Evolutionary conservation across 1,140 invertebrate species (phyloP).

Genomic region (Rhagoletis zephyria): DNA sequence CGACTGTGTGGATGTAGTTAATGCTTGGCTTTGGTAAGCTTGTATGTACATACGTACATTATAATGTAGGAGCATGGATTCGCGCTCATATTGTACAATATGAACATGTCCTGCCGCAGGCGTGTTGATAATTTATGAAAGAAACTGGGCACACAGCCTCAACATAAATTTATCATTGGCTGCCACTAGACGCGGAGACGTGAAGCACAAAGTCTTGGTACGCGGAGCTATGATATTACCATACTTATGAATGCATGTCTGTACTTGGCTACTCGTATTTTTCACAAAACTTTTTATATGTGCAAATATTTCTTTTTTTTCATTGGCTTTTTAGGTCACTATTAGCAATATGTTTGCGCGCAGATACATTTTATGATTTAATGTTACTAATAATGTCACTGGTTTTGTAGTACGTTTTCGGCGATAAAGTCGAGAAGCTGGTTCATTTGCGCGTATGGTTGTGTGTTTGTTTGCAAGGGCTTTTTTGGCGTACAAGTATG

Average conservation of each 20-base stretch:
- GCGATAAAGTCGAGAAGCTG: slow-evolving; percentile 4
- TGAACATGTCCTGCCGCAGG: slow-evolving; percentile 25
- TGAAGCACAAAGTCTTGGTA: neutral
- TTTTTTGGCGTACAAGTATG: neutral
- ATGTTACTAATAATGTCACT: slow-evolving; percentile 43
- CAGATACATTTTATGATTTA: slow-evolving; percentile 44
- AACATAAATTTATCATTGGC: slow-evolving; percentile 50
- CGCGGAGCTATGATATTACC: no score
- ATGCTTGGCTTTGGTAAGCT: slow-evolving; percentile 9
- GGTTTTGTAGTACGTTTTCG: neutral
- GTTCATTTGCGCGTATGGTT: neutral
- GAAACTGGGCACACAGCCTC: slow-evolving; percentile 37
- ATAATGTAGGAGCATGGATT: neutral
- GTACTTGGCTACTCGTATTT: no score
- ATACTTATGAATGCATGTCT: no score
- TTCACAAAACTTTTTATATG: no score
- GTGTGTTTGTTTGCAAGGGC: no score
- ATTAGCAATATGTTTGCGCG: neutral
- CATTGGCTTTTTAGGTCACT: neutral
- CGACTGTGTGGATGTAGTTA: neutral
- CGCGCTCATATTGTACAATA: slow-evolving; percentile 1
- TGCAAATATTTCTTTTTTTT: neutral
- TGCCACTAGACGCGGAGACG: neutral
- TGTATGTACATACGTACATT: neutral
- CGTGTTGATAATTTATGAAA: slow-evolving; percentile 49